Conservation (phyloP, 2,888 invertebrate genomes). For the Drosophila niveifrons region DNA sequence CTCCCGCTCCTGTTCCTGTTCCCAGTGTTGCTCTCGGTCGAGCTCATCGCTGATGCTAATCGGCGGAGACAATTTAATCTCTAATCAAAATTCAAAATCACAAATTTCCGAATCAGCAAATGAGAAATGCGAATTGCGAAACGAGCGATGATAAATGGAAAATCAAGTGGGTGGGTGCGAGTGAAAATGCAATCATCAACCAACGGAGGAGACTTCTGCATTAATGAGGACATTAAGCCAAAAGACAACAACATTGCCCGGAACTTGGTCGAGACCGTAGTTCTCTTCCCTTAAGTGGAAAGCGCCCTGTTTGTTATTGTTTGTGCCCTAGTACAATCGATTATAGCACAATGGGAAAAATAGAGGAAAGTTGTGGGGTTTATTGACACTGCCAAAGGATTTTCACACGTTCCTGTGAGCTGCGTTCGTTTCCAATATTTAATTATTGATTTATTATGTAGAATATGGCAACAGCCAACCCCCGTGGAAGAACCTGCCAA, state of each 20-base stretch:
- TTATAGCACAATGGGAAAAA: conserved; percentile 68
- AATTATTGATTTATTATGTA: conserved; percentile 72
- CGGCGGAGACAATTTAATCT: conserved; percentile 81
- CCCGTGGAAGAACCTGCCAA: conserved; percentile 18
- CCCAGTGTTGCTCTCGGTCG: neutral
- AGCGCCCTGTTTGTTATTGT: conserved; percentile 49
- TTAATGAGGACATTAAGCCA: conserved; percentile 61
- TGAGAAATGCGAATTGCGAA: conserved; percentile 50
- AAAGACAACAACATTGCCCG: conserved; percentile 24
- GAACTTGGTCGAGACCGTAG: conserved; percentile 10
- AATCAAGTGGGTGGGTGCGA: conserved; percentile 4
- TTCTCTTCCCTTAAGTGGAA: neutral
- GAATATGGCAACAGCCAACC: conserved; percentile 30
- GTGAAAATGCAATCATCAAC: conserved; percentile 62
- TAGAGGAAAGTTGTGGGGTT: conserved; percentile 41
- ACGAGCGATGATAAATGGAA: conserved; percentile 50
- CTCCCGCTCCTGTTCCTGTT: conserved; percentile 9
- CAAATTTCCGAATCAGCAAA: conserved; percentile 70
- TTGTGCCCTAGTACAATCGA: conserved; percentile 37
- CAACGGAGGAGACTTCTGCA: conserved; percentile 42
- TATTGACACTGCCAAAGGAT: conserved; percentile 72
- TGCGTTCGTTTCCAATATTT: conserved; percentile 50
- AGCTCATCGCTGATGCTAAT: conserved; percentile 66
- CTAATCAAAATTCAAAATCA: conserved; percentile 81
- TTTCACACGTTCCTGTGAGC: conserved; percentile 69